phyloP scores from a whole-genome alignment of 2,113 vertebrate genomes.

The Arizona elegans region DNA sequence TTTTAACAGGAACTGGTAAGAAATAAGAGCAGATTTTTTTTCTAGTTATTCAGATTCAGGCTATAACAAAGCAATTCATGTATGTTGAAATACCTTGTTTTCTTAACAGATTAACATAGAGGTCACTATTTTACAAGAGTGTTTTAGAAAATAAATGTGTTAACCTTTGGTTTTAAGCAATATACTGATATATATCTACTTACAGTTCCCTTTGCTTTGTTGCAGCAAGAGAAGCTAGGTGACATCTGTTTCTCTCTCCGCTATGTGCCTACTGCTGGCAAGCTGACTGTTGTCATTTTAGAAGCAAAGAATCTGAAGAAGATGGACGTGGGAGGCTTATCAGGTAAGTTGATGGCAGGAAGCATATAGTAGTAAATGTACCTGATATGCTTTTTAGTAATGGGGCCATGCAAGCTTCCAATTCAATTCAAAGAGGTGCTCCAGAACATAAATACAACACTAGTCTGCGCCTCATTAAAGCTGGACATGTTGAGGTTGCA shows the following conservation, averaged over 20 bases:
- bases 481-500: background rate
- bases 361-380: slow-evolving; percentile 22
- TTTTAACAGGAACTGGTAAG: background rate
- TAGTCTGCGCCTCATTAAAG: background rate
- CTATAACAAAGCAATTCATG: background rate
- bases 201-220: slow-evolving; percentile 51
- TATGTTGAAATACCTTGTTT: background rate
- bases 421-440: background rate
- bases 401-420: background rate
- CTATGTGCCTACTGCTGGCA: slow-evolving; percentile 96
- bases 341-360: slow-evolving; percentile 76
- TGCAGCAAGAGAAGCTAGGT: slow-evolving; percentile 96
- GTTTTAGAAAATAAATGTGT: background rate
- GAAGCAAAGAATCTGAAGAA: slow-evolving; percentile 99
- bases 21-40: background rate
- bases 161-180: background rate
- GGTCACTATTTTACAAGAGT: slow-evolving; percentile 11
- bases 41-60: background rate
- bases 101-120: slow-evolving; percentile 15
- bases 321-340: slow-evolving; percentile 97
- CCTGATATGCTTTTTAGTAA: slow-evolving; percentile 23
- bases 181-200: background rate
- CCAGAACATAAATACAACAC: background rate
- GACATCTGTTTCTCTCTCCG: slow-evolving; percentile 99
- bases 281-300: slow-evolving; percentile 94